These are phyloP conservation scores for Orchestes rusci DNA, from an alignment of 2,888 invertebrate species.

Conservation along the genomic window DNA sequence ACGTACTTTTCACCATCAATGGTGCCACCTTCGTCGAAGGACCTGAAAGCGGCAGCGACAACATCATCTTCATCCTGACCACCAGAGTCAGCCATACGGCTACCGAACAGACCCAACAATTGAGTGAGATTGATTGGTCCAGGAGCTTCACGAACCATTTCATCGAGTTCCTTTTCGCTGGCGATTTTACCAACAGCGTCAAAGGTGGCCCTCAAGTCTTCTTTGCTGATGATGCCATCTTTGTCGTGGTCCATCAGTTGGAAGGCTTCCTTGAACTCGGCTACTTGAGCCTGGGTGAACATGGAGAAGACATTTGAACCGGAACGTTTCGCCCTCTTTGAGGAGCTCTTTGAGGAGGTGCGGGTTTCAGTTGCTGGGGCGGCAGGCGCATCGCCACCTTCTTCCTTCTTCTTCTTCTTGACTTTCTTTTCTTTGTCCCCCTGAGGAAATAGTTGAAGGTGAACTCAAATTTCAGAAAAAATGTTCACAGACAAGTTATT, in stretches of 20 bases:
- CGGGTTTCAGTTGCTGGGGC: constrained; percentile 63
- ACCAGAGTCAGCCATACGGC: constrained; percentile 84
- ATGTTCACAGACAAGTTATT: neutral
- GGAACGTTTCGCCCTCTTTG: constrained; percentile 76
- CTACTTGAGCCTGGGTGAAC: constrained; percentile 88
- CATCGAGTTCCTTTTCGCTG: constrained; percentile 85
- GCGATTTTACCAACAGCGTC: constrained; percentile 87
- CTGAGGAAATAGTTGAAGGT: too few relatives aligned
- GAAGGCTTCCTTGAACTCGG: constrained; percentile 94
- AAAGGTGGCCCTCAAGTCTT: constrained; percentile 85
- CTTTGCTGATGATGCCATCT: constrained; percentile 68
- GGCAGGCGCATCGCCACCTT: constrained; percentile 59
- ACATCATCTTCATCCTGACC: constrained; percentile 85
- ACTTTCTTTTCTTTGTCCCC: constrained; percentile 90
- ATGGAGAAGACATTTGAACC: constrained; percentile 96
- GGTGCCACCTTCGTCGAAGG: constrained; percentile 82
- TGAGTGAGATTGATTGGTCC: constrained; percentile 95
- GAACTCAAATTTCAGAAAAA: too few relatives aligned
- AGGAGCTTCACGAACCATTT: constrained; percentile 77
- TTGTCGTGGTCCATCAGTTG: constrained; percentile 94
- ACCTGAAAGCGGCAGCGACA: constrained; percentile 85
- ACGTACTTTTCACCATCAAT: constrained; percentile 76
- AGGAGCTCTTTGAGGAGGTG: constrained; percentile 76
- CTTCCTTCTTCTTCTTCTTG: constrained; percentile 70
- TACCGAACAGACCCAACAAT: constrained; percentile 84